Conservation (phyloP, 2,888 invertebrate genomes). For the Euclidia mi region DNA sequence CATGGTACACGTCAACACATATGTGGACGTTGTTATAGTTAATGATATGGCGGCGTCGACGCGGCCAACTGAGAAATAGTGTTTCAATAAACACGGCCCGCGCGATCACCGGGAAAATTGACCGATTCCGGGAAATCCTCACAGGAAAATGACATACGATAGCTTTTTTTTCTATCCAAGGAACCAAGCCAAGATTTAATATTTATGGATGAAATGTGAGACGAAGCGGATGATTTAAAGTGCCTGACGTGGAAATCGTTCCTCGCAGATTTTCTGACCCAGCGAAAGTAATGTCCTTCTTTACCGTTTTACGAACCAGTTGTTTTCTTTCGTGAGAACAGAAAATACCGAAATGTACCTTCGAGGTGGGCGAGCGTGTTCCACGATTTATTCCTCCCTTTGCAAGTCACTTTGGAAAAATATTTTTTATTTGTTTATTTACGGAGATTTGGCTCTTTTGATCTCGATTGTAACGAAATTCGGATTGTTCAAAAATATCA, state of each 20-base stretch:
- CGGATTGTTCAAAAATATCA: constrained; percentile 75
- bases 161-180: constrained; percentile 84
- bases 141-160: constrained; percentile 83
- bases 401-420: constrained; percentile 80
- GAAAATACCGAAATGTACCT: constrained; percentile 82
- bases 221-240: constrained; percentile 89
- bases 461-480: constrained; percentile 81
- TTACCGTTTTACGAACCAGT: constrained; percentile 86
- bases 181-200: constrained; percentile 87
- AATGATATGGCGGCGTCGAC: constrained; percentile 70
- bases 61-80: constrained; percentile 85
- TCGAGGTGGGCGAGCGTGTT: constrained; percentile 79
- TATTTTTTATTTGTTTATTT: constrained; percentile 86
- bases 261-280: constrained; percentile 89
- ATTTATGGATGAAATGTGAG: constrained; percentile 90
- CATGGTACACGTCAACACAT: constrained; percentile 31
- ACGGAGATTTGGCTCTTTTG: constrained; percentile 85
- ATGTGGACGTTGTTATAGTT: constrained; percentile 55
- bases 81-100: constrained; percentile 86
- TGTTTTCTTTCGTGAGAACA: constrained; percentile 83
- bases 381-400: constrained; percentile 84
- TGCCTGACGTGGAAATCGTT: constrained; percentile 88
- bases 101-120: constrained; percentile 88
- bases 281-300: constrained; percentile 86
- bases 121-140: constrained; percentile 87